A percentile compares a stretch with the other conserved stretches of the same genome.
These are phyloP conservation scores for Cryptocephalus moraei DNA, from an alignment of 2,888 invertebrate species.

Conservation along the genomic window DNA sequence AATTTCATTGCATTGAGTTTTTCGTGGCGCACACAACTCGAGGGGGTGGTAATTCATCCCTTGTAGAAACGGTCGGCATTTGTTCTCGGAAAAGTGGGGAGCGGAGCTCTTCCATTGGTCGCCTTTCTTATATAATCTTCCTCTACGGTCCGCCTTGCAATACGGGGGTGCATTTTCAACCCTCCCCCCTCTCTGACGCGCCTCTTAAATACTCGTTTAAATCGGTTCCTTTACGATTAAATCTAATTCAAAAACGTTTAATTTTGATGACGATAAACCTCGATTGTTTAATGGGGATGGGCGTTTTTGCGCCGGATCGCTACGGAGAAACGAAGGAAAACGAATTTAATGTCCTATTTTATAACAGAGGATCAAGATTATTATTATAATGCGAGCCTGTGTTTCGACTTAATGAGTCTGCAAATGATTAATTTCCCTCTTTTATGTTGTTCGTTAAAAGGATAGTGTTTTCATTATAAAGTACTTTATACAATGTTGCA, in stretches of 20 bases:
- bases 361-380: not conserved
- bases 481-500: too few species aligned
- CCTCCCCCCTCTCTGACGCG: slow-evolving; percentile 19
- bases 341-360: slow-evolving; percentile 5
- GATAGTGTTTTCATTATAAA: too few species aligned
- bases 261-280: slow-evolving; percentile 22
- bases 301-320: not conserved
- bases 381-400: too few species aligned
- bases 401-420: too few species aligned
- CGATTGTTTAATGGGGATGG: slow-evolving; percentile 14
- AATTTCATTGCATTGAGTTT: slow-evolving; percentile 11
- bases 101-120: slow-evolving; percentile 23
- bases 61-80: slow-evolving; percentile 17
- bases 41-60: slow-evolving; percentile 18
- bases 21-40: slow-evolving; percentile 7
- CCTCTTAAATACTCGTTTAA: slow-evolving; percentile 25
- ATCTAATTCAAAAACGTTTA: slow-evolving; percentile 29
- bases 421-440: too few species aligned
- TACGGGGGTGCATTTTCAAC: slow-evolving; percentile 19
- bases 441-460: too few species aligned
- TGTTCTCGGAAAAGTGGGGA: slow-evolving; percentile 20
- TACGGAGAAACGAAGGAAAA: slow-evolving; percentile 3
- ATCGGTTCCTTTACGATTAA: slow-evolving; percentile 29
- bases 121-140: slow-evolving; percentile 27
- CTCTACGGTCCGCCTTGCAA: slow-evolving; percentile 21